Base-by-base conservation (phyloP, 2,797 vertebrate genomes). In the Holocentrus rufus region DNA sequence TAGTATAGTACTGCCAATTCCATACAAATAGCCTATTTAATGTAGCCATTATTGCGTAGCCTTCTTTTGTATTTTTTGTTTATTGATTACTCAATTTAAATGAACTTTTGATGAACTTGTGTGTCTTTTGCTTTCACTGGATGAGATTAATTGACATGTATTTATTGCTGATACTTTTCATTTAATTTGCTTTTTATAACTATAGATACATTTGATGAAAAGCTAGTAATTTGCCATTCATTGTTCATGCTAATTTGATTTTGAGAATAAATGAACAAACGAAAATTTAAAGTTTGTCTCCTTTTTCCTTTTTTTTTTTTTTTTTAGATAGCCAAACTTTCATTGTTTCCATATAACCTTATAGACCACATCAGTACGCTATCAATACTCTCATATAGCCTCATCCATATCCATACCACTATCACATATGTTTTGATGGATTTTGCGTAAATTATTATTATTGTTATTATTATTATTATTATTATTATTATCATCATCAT, bases 111-210 rank as follows among this genome's bases (percentile, higher is more conserved):
- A 78, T 69, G 63, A 89, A 84, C 65, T 81, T 89, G 82, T 92
- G 93, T 91, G 84, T 89, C 92, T 94, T 94, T 92, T 93, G 92
- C 94, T 93, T 93, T 91, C 87, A 86, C 89, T 92, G 90, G 83
- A 80, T 87, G 85, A 90, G 76, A 86, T 91, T 91, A 93, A 89
- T 90, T 95, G 93, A 91, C 72, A 90, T 96, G 78, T 93, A 98
- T 98, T 99, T 98, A 98, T 98, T 98, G 91, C 82, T 86, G 85
- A 91, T 88, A 92, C 93, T 92, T 94, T 95, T 92, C 80, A 92
- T 88, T 92, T 93, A 69, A 93, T 95, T 93, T 92, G 90, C 84
- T 83, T 92, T 90, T 92, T 92, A 93, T 93, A 92, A 94, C 90
- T 91, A 75, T 89, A 88, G 85, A 69, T 85, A 53, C 83, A 91